Base-by-base conservation (phyloP, 2,888 invertebrate species). In the Noctuana brunneofusca region DNA sequence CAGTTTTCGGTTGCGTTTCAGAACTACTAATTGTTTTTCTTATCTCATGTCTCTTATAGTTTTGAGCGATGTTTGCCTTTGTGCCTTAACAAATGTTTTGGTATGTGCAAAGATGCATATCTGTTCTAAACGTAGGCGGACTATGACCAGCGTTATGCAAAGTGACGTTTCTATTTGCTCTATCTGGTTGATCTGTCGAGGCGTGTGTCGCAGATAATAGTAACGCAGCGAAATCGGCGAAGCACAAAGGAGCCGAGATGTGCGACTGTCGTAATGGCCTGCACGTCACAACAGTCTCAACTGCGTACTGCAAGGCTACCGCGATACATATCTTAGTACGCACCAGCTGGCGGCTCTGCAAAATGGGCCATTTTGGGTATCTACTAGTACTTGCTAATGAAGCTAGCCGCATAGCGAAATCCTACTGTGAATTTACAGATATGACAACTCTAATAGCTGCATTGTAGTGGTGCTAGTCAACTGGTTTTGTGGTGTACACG, bases 301-400 rank as follows among this genome's bases (percentile, higher is more conserved):
- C 65, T 71, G 73, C 72, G 73, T 78, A 72, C 72, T 81, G 83
- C 84, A 83, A 80, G 79, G 80, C 83, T 81, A 83, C 78, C 69
- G 80, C 75, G 90, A 91, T 91, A 82, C 88, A 87, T 90, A 91
- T 90, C 90, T 86, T 66, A 68, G 66, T 69, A 83, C 80, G 79
- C 84, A 85, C 84, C 75, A 84, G 80, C 84, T 85, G 85, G 84
- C 75, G 84, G 80, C 84, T 85, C 84, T 84, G 85, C 86, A 89
- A 55, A 89, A 89, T 88, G 86, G 86, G 75, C 86, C 84, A 87
- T 89, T 90, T 90, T 85, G 87, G 89, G 86, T 84, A 89, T 89
- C 88, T 84, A 84, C 84, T n/a, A n/a, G 87, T 84, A 84, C 84
- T 89, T 87, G 86, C 88, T 90, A 91, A 90, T 90, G 90, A 89